Conservation (phyloP, 2,113 vertebrate genomes). For the Chelonoidis abingdonii region DNA sequence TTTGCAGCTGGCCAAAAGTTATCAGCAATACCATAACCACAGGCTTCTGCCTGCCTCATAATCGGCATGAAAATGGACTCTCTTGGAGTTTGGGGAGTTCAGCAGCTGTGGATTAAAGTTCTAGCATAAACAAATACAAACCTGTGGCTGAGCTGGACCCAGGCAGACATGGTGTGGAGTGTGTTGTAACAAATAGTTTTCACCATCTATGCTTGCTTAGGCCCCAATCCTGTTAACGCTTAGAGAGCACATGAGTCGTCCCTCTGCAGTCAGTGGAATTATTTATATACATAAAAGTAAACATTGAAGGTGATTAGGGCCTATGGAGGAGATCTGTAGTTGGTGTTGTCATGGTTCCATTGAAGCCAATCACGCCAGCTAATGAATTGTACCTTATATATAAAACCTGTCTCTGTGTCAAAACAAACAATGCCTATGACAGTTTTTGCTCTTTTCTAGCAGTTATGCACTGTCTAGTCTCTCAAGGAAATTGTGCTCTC, state of each 20-base stretch:
- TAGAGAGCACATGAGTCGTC: background rate
- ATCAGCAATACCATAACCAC: conserved; percentile 3
- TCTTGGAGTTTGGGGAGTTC: background rate
- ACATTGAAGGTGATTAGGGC: background rate
- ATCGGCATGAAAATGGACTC: background rate
- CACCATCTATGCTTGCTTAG: rapidly evolving
- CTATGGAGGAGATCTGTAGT: background rate
- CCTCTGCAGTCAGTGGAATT: background rate
- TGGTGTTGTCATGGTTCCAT: background rate
- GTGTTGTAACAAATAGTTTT: background rate
- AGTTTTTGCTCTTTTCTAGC: background rate
- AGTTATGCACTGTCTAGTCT: background rate
- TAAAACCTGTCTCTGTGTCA: background rate
- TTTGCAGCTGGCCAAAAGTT: background rate
- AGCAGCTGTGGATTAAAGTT: background rate
- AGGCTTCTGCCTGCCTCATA: background rate
- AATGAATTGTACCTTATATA: background rate
- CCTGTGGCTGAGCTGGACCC: rapidly evolving
- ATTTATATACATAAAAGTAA: background rate
- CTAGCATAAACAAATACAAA: background rate
- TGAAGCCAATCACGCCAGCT: background rate
- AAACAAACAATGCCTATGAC: background rate
- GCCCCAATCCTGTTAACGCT: background rate
- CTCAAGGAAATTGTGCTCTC: background rate
- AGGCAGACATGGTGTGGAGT: background rate